Percentiles rank a stretch among this genome's conserved stretches.
Evolutionary conservation across 2,113 vertebrate genomes (phyloP).

Genomic region (Tachuris rubrigastra): DNA sequence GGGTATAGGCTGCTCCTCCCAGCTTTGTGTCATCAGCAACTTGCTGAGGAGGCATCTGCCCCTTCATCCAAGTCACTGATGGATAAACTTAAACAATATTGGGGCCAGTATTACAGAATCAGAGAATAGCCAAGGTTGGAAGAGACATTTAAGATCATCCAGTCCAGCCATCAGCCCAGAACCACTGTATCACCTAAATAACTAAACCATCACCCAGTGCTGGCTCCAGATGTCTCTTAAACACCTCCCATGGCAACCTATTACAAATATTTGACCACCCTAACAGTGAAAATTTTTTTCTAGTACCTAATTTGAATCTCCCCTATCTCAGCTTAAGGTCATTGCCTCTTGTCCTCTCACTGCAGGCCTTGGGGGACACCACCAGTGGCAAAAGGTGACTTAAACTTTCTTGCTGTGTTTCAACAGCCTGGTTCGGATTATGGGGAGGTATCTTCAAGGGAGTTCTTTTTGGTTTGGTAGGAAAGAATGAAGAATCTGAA

Average conservation of each 20-base stretch:
- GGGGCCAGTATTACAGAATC: neutral
- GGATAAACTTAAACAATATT: accelerated
- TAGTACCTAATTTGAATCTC: neutral
- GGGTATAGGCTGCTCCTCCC: accelerated
- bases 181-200: neutral
- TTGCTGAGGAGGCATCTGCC: neutral
- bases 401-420: neutral
- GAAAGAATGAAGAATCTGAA: neutral
- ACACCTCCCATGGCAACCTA: neutral
- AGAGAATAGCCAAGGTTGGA: neutral
- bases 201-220: neutral
- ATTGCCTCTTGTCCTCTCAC: neutral
- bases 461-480: neutral
- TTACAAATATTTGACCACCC: neutral
- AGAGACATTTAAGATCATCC: neutral
- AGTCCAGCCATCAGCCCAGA: neutral
- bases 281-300: neutral
- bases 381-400: neutral
- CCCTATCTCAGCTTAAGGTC: neutral
- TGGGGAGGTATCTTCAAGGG: neutral
- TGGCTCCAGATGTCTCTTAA: neutral
- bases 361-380: neutral
- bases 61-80: neutral
- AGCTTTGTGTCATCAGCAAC: neutral
- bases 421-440: neutral